These are phyloP conservation scores for Ditula angustiorana DNA, from an alignment of 2,888 invertebrate genomes.

Conservation along the genomic window DNA sequence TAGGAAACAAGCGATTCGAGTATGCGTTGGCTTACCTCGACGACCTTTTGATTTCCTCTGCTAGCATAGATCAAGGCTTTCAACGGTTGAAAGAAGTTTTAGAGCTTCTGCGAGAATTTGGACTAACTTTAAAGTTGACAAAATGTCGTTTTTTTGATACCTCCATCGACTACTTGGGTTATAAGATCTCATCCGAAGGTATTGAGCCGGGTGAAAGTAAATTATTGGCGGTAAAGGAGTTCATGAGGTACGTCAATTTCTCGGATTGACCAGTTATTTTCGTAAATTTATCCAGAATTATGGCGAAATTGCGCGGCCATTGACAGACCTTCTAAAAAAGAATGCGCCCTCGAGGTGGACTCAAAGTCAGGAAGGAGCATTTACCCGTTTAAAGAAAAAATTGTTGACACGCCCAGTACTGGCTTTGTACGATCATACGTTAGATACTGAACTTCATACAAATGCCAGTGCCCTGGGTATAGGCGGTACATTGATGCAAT, in stretches of 20 bases:
- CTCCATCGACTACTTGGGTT: not conserved
- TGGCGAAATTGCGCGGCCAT: constrained; percentile 9
- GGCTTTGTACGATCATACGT: not conserved
- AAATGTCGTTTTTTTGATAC: not conserved
- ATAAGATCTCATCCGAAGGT: not conserved
- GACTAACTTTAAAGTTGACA: not conserved
- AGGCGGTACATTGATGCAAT: not conserved
- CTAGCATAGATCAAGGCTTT: not conserved
- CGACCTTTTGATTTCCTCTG: not conserved
- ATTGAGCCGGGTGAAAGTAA: not conserved
- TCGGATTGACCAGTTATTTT: constrained; percentile 1
- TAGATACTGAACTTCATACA: not conserved
- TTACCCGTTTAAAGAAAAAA: not conserved
- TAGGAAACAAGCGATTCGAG: not conserved
- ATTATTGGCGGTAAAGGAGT: not conserved
- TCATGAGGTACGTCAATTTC: constrained; percentile 5
- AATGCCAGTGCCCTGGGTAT: not conserved
- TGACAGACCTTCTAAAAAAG: not conserved
- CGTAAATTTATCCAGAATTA: constrained; percentile 2
- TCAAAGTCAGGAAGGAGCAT: not conserved
- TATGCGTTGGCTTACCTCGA: not conserved
- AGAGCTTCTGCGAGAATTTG: not conserved
- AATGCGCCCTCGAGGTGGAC: not conserved
- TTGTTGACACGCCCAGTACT: not conserved
- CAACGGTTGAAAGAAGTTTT: not conserved